Conservation (phyloP, 92 coral and sea anemone genomes). For the Paramuricea clavata region DNA sequence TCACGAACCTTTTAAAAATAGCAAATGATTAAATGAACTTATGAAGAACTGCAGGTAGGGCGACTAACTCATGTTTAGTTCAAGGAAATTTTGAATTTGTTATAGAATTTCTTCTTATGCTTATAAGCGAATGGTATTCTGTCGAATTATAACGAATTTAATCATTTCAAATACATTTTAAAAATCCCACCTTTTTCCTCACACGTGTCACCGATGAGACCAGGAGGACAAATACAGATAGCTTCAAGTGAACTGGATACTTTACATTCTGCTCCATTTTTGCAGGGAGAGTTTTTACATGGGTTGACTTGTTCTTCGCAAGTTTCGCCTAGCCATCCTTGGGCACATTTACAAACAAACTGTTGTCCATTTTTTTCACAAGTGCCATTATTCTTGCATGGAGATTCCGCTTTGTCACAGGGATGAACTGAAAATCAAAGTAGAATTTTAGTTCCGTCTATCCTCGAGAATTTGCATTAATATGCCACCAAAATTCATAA, state of each 20-base stretch:
- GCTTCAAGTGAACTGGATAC: not conserved
- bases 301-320: not conserved
- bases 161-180: not conserved
- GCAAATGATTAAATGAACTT: too few relatives aligned
- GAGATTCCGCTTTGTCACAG: slow-evolving; percentile 11
- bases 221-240: not conserved
- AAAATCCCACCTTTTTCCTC: not conserved
- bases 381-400: not conserved
- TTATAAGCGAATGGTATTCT: too few relatives aligned
- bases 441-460: not conserved
- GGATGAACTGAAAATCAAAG: not conserved
- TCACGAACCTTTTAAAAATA: too few relatives aligned
- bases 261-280: not conserved
- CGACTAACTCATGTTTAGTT: too few relatives aligned
- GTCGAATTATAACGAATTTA: not conserved
- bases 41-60: too few relatives aligned
- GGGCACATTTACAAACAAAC: not conserved
- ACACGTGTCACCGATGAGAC: not conserved
- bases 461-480: too few relatives aligned
- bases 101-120: too few relatives aligned
- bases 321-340: not conserved
- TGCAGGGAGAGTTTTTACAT: not conserved
- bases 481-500: too few relatives aligned
- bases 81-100: too few relatives aligned
- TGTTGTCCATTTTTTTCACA: not conserved